Base-by-base conservation (phyloP, 2,888 invertebrate species). In the Calliscelio sp. region DNA sequence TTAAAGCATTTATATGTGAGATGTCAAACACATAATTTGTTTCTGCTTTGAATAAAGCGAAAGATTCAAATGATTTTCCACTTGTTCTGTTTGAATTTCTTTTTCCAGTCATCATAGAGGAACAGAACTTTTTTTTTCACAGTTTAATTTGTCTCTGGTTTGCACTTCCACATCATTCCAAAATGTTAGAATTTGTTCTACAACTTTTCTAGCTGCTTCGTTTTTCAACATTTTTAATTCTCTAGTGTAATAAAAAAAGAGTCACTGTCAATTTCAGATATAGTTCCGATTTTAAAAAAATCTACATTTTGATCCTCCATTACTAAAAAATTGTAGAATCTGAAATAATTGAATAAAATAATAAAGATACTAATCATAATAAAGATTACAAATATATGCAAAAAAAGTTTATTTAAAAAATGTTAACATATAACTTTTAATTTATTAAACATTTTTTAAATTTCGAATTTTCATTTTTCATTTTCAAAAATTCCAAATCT, bases 11-110 rank as follows among this genome's bases (percentile, higher is more conserved):
- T 24, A 1, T 44, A 53, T 25, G 63, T 11, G 63, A 32, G 38
- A 74, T 63, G 38, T 74, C 74, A 41, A 74, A 74, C 8, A 63
- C 18, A 57, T 57, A n/a, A 46, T 57, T 16, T 10, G 59, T 59
- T 20, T 73, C 61, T 1, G 2, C 59, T 73, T 44, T n/a, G 24
- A 70, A 70, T 20, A 16, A 38, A 70, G 38, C 24, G n/a, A 70
- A 7, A 41, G 32, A 28, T 11, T 59, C 46, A 32, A 20, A 49
- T 28, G 46, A 7, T 32, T 59, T 73, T 46, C 35, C 44, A 59
- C 10, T 35, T 44, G 11, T 57, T 32, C 4, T 49, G 32, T 59
- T 59, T 3, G 10, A 44, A 59, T 57, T 32, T 59, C 38, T 73
- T 59, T 73, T 59, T 73, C 73, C 73, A 59, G 10, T 10, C 11